Evolutionary conservation across 2,113 vertebrate genomes (phyloP), one percentile per base, ranked within the genome.

Genomic region (Probosciger aterrimus): DNA sequence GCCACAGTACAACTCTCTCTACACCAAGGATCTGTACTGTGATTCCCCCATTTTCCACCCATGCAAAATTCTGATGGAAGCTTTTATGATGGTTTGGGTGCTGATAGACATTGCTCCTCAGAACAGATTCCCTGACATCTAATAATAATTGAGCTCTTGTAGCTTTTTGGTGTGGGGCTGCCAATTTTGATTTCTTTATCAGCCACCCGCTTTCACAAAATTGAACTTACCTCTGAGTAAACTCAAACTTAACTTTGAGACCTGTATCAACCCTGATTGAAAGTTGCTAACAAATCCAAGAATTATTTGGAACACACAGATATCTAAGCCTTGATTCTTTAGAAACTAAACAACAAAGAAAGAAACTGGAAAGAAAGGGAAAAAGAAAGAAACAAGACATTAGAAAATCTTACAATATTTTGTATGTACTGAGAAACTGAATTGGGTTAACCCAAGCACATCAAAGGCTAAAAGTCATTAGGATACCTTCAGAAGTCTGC

Each of bases 401-500:
- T 65, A 37, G 84, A 82, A 79, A 63, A 44, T 30, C 30, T 77
- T 53, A 6, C 7, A 30, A 39, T 75, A 59, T 65, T 90, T 92
- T 86, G 4, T 49, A n/a, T 11, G 12, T 37, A 68, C 19, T 39
- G 43, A 88, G 70, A 92, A 81, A 76, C 7, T 27, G 65, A 93
- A 68, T 8, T 91, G 52, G 55, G 50, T 86, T 84, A 86, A 76
- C 57, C 8, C 39, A 84, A 91, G 39, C 39, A 88, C 70, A 84
- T 82, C 86, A 89, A 93, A 96, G 78, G 70, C 47, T 82, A 35
- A 30, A 83, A 90, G 76, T 78, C 31, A 53, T 93, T 65, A 80
- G 41, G 79, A 88, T 77, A 41, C 82, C 53, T 90, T 94, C 91
- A 88, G 82, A 80, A 87, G 74, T 53, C 44, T 82, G 46, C 50